Conservation (phyloP, 1,140 invertebrate genomes). For the Anastrepha obliqua region DNA sequence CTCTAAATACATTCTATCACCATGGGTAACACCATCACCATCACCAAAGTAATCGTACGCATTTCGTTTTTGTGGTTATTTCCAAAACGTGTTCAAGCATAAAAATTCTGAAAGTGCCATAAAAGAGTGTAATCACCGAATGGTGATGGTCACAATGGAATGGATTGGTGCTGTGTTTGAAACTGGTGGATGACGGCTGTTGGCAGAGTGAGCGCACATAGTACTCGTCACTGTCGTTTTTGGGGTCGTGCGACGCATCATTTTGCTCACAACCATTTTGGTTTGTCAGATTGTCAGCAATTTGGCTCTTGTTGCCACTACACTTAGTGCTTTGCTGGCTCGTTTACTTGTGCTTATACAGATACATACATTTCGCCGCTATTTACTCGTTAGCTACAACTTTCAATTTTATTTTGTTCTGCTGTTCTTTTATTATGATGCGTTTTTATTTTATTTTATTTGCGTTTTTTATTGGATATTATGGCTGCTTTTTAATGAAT, state of each 20-base stretch:
- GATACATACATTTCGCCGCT: background rate
- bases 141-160: background rate
- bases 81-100: conserved; percentile 51
- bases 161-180: background rate
- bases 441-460: conserved; percentile 10
- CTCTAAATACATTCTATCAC: background rate
- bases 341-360: conserved; percentile 33
- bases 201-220: background rate
- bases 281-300: conserved; percentile 9
- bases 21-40: background rate
- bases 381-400: background rate
- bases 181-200: background rate
- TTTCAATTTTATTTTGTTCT: conserved; percentile 52
- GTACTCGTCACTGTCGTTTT: background rate
- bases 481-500: conserved; percentile 43
- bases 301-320: conserved; percentile 43
- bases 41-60: conserved; percentile 4
- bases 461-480: conserved; percentile 19
- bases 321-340: conserved; percentile 43
- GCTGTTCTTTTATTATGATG: conserved; percentile 16
- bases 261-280: background rate
- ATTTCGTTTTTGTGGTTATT: conserved; percentile 49
- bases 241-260: background rate
- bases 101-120: conserved; percentile 46
- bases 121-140: conserved; percentile 42